Evolutionary conservation across 2,113 vertebrate species (phyloP).

Genomic region (Saimiri boliviensis): DNA sequence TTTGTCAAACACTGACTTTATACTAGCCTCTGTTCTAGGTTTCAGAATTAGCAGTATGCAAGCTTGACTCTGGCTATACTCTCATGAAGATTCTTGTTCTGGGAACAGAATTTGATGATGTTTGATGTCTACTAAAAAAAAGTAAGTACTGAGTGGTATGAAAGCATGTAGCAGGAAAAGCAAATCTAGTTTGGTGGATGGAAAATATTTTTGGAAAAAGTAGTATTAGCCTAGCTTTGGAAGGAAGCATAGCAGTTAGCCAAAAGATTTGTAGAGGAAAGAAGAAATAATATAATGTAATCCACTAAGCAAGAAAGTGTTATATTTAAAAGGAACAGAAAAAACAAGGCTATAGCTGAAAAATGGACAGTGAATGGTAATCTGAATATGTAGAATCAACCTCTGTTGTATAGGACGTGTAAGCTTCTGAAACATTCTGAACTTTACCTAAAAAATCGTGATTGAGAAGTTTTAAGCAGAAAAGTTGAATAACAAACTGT

Average conservation of each 20-base stretch:
- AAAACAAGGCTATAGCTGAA: neutral
- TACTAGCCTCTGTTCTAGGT: neutral
- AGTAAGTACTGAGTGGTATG: neutral
- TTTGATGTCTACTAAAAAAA: neutral
- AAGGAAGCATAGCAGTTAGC: neutral
- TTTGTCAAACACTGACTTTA: neutral
- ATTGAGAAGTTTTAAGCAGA: neutral
- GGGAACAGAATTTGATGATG: neutral
- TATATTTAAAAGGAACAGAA: neutral
- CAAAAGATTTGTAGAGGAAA: neutral
- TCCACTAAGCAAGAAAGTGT: neutral
- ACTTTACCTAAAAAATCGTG: neutral
- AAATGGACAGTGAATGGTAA: fast-evolving
- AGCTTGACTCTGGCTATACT: neutral
- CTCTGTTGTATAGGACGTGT: fast-evolving
- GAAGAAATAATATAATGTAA: neutral
- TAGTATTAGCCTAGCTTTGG: neutral
- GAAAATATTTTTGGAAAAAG: neutral
- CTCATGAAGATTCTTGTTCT: neutral
- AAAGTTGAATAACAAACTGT: neutral
- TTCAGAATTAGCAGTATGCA: fast-evolving
- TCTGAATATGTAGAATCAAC: neutral
- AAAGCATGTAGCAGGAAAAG: neutral
- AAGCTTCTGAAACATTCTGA: neutral
- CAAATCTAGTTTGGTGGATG: neutral